Evolutionary conservation across 2,113 vertebrate genomes (phyloP).

Genomic region (Ameiurus melas): DNA sequence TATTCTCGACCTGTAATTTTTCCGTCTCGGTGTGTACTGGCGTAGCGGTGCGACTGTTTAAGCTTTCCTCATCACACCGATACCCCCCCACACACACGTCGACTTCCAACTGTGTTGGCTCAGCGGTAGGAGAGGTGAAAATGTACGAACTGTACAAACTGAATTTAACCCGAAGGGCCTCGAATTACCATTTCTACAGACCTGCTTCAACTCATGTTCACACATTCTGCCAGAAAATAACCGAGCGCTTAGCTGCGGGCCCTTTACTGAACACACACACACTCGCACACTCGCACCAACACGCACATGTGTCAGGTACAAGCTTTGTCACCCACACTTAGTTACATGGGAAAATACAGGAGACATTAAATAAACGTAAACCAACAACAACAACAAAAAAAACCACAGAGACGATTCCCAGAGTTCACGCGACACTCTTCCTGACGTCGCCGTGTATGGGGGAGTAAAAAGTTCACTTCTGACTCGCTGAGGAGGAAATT

Average conservation of each 20-base stretch:
- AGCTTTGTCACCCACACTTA: slow-evolving; percentile 21
- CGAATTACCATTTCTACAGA: neutral
- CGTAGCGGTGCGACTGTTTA: neutral
- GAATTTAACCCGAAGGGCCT: neutral
- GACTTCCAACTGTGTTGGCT: neutral
- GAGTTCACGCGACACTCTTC: slow-evolving; percentile 13
- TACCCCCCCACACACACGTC: neutral
- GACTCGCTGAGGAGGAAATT: slow-evolving; percentile 58
- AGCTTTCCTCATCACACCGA: neutral
- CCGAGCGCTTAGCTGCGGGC: neutral
- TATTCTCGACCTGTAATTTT: neutral
- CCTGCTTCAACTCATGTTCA: slow-evolving; percentile 9
- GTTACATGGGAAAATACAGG: slow-evolving; percentile 9
- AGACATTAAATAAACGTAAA: neutral
- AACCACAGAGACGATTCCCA: neutral
- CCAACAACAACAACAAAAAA: neutral
- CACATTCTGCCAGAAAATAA: slow-evolving; percentile 5
- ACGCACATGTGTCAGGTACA: slow-evolving; percentile 1
- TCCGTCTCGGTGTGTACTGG: neutral
- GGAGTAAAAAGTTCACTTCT: slow-evolving; percentile 42
- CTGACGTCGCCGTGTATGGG: neutral
- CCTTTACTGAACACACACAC: neutral
- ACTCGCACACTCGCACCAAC: slow-evolving; percentile 24
- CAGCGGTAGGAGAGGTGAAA: neutral
- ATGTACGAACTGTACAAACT: neutral